Conservation (phyloP, 2,888 invertebrate species). For the Ectemnius cavifrons region DNA sequence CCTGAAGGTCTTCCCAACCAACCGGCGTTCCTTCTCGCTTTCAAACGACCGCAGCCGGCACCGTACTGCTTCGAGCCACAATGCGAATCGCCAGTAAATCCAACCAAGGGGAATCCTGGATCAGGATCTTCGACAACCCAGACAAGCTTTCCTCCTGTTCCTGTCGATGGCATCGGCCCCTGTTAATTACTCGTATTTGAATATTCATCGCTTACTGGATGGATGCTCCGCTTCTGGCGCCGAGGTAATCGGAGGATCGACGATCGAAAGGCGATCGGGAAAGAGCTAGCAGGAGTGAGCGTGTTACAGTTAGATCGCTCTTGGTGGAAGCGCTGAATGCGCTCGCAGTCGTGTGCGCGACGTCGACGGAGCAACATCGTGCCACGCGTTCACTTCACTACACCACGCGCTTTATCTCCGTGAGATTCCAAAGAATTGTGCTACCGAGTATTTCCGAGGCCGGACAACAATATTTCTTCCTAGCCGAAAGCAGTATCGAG, state of each 20-base stretch:
- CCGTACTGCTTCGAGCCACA: neutral
- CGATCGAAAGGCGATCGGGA: neutral
- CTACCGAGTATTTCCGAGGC: too few species aligned
- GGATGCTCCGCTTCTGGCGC: too few species aligned
- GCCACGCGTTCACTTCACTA: constrained; percentile 5
- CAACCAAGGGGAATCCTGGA: neutral
- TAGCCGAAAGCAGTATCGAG: too few species aligned
- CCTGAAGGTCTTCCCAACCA: constrained; percentile 16
- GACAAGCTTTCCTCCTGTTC: neutral
- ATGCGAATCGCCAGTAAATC: neutral
- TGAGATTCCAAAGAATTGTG: neutral
- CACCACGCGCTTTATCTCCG: neutral
- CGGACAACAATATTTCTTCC: too few species aligned
- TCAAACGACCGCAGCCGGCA: constrained; percentile 2
- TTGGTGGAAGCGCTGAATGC: constrained; percentile 20
- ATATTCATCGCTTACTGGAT: too few species aligned
- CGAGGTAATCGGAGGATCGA: too few species aligned
- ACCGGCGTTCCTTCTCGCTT: constrained; percentile 6
- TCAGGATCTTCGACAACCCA: neutral
- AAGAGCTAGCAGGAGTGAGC: neutral
- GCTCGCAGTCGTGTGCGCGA: constrained; percentile 58
- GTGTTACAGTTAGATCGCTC: constrained; percentile 25
- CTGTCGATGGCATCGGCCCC: neutral
- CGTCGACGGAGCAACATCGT: constrained; percentile 50
- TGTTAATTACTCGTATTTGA: constrained; percentile 50